These are phyloP conservation scores for Cerceris ruficornis DNA, from an alignment of 2,888 invertebrate genomes.

Conservation along the genomic window DNA sequence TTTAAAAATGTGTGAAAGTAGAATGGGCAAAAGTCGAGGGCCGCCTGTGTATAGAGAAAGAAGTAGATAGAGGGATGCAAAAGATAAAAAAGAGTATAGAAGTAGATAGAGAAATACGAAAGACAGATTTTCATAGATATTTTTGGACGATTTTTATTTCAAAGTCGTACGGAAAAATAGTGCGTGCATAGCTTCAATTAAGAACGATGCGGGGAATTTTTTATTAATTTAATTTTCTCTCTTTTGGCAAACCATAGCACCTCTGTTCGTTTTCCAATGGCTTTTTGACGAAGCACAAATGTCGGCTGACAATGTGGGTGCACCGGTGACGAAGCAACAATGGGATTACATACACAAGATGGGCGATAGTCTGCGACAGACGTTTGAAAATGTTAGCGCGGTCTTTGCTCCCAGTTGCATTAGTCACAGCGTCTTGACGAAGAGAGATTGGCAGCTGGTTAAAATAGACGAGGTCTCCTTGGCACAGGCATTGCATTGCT, in stretches of 20 bases:
- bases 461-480: slow-evolving; percentile 92
- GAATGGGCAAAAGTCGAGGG: no score
- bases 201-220: neutral
- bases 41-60: no score
- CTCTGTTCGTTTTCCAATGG: slow-evolving; percentile 97
- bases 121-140: no score
- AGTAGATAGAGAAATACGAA: no score
- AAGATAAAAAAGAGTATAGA: no score
- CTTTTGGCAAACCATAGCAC: slow-evolving; percentile 84
- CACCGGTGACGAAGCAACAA: slow-evolving; percentile 93
- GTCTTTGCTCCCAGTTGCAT: slow-evolving; percentile 97
- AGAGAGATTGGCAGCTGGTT: slow-evolving; percentile 93
- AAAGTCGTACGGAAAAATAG: no score
- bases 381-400: slow-evolving; percentile 92
- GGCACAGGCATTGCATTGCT: slow-evolving; percentile 93
- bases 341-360: slow-evolving; percentile 97
- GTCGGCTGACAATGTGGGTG: slow-evolving; percentile 94
- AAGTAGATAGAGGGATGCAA: no score
- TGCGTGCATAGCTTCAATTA: no score
- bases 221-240: slow-evolving; percentile 3
- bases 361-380: slow-evolving; percentile 91
- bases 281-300: slow-evolving; percentile 97
- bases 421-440: slow-evolving; percentile 94
- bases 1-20: no score
- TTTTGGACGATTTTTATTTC: no score